Conservation (phyloP, 2,888 invertebrate species). For the Stenodera caucasica region DNA sequence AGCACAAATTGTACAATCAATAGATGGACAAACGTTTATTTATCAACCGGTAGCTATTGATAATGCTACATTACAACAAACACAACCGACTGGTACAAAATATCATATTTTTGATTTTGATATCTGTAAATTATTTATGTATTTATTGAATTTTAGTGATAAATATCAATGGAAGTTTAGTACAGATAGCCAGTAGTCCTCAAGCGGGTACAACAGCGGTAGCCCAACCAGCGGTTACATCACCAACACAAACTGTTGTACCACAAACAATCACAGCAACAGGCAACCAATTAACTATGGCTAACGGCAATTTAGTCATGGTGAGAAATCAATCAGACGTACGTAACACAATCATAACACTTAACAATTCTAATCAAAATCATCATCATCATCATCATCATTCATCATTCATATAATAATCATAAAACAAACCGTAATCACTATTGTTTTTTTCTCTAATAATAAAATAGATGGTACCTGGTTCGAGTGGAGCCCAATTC, state of each 20-base stretch:
- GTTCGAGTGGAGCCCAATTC: conserved; percentile 58
- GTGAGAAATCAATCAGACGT: conserved; percentile 59
- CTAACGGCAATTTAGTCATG: conserved; percentile 76
- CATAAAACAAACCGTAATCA: too few relatives aligned
- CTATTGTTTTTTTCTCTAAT: too few relatives aligned
- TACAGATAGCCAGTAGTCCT: conserved; percentile 64
- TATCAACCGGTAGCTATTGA: conserved; percentile 77
- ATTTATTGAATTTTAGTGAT: conserved; percentile 61
- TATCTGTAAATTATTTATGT: conserved; percentile 1
- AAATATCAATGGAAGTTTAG: conserved; percentile 77
- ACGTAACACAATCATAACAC: conserved; percentile 36
- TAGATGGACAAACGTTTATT: conserved; percentile 90
- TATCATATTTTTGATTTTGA: not conserved
- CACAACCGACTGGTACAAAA: conserved; percentile 61
- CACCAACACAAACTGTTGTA: conserved; percentile 55
- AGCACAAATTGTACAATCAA: conserved; percentile 84
- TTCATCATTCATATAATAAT: too few relatives aligned
- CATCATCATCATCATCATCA: not conserved
- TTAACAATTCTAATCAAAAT: not conserved
- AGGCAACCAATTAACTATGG: conserved; percentile 61
- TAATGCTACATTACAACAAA: conserved; percentile 58
- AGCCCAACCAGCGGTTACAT: conserved; percentile 50
- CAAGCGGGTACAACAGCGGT: conserved; percentile 50
- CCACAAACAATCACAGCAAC: conserved; percentile 54
- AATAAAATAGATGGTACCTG: conserved; percentile 61